Base-by-base conservation (phyloP, 2,113 vertebrate species). In the Proteles cristata region DNA sequence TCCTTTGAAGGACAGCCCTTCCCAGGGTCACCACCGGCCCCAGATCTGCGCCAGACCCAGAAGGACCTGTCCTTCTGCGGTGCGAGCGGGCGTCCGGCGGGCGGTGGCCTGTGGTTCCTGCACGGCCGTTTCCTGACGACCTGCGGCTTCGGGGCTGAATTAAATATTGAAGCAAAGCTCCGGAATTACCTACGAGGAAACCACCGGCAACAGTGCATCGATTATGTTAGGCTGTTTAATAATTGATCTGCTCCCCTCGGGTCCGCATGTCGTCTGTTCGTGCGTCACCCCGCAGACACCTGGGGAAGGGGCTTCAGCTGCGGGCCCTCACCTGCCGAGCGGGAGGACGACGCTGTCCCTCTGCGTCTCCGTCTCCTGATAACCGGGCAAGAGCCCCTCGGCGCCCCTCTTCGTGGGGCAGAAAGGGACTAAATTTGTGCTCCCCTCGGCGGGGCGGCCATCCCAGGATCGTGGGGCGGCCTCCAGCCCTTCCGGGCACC, bases 161-260 rank as follows among this genome's bases (percentile, higher is more conserved):
- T 97, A 98, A 98, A 98, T 98, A 98, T 98, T 97, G 97, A 98
- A 95, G 93, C 96, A 88, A 88, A 85, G 61, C 93, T 96, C 98
- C 97, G 96, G 95, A 98, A 97, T 98, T 97, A 98, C 31, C 97
- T 88, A 23, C 80, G 82, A 93, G 96, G 97, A 97, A 97, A 86
- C 94, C 55, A 80, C 82, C 66, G 33, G 84, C 96, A 84, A 53
- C 88, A 35, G 8, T 17, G 71, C 10, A 95, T 94, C 11, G 91
- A 95, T 94, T 12, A 82, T 45, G 65, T 83, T 33, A 35, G 65
- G 26, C 96, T 50, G 83, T 26, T 98, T 53, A 97, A 98, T 98
- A 96, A 97, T 98, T 95, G 55, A 97, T 85, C 19, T 9, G 2
- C 89, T 31, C 43, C 6, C 80, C 35, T 79, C 0, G 0, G 87